Base-by-base conservation (phyloP, 2,888 invertebrate genomes). In the Philonicus albiceps region DNA sequence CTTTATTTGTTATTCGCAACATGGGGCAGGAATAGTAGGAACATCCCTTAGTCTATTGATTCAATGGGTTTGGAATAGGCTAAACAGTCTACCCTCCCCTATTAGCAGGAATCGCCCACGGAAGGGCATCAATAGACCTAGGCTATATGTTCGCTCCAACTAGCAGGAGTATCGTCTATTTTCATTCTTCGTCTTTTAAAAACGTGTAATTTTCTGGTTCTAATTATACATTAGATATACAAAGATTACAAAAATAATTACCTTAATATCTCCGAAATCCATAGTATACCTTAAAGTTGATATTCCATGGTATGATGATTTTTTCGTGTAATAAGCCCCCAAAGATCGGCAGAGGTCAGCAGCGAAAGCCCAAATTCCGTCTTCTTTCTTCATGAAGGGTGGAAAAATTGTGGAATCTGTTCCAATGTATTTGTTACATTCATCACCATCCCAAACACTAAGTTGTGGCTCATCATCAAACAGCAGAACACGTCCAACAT, bases 391-490 rank as follows among this genome's bases (percentile, higher is more conserved):
- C 85, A 95, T 90, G 88, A 96, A 95, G 0, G 97, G 97, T 0
- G 96, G 95, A 91, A 97, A 97, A 40, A 97, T 95, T 0, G 97
- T 96, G 0, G 97, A 96, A 90, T 98, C 98, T 0, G 97, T 97
- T 0, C 98, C 98, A 8, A 93, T 93, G 89, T 95, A 95, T 83
- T 94, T 92, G 90, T 97, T 96, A 90, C 98, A 97, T 16, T 93
- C 91, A 34, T 94, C 93, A 5, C 94, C 95, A 1, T 92, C 91
- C 96, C 97, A 97, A 0, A 94, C 92, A 0, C 93, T 92, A 89
- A 95, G 92, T 89, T 94, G 91, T 0, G 93, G 90, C 81, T 94
- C 93, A 0, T 95, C 96, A 89, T 97, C 95, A 85, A 94, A 94
- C 22, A 94, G 94, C 0, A 96, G 91, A 3, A 98, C 96, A 72